Evolutionary conservation across 2,888 invertebrate species (phyloP), one percentile per base, ranked within the genome.

Genomic region (Drosophila merina): DNA sequence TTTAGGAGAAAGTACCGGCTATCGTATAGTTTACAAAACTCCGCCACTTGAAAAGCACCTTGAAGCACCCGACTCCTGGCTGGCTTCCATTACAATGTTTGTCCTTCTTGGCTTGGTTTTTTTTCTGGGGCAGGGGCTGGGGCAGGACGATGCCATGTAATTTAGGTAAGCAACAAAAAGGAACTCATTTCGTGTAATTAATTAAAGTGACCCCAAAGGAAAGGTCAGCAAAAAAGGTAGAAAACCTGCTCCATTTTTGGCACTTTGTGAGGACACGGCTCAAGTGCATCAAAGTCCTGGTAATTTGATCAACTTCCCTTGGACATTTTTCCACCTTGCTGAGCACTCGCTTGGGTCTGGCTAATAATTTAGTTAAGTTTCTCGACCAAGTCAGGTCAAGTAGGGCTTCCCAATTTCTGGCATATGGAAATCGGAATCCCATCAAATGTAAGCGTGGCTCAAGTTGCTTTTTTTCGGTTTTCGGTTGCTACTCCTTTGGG

Each of bases 381-480:
- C 5, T 1, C 28, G 28, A 4, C 28, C 28, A 28, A 28, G 28
- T 28, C 33, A 69, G 45, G 64, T n/a, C 49, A 59, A 63, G 40
- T 64, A 59, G 52, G 84, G 76, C 79, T 76, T 82, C 77, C 50
- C 50, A 14, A 52, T 56, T 64, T 12, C 45, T 9, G 77, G 63
- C 76, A 75, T 80, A 75, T 79, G 74, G 64, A 57, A 72, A 75
- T 64, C 48, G 70, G 86, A 86, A 80, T 76, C 84, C 82, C 76
- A 76, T 86, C 78, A 83, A 82, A 82, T 85, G 83, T 85, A 72
- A 82, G 71, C 73, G 66, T 68, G 67, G 76, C 84, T 86, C 86
- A 76, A 73, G 79, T 79, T 84, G 63, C 84, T 64, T 33, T 51
- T n/a, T 64, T 33, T 51, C 20, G 10, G 9, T 28, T 48, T 36